These are phyloP conservation scores for Drosophila algonquin DNA, from an alignment of 2,888 invertebrate species.

Conservation along the genomic window DNA sequence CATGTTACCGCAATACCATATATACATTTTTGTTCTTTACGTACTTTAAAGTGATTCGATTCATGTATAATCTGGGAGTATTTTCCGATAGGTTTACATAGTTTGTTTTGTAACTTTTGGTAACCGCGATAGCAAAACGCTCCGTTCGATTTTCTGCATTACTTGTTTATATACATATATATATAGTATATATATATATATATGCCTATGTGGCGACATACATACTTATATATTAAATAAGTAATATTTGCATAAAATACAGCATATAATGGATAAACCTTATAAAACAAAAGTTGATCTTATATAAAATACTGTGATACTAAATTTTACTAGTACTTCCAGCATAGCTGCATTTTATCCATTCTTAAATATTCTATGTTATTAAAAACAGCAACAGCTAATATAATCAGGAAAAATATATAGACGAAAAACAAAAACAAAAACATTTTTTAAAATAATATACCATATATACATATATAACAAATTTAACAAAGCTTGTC, in stretches of 20 bases:
- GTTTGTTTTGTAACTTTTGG: not conserved
- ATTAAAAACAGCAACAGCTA: constrained; percentile 35
- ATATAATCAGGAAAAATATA: constrained; percentile 21
- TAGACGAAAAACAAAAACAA: constrained; percentile 6
- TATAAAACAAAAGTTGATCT: constrained; percentile 81
- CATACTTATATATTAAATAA: constrained; percentile 16
- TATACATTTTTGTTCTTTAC: not conserved
- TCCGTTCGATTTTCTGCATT: constrained; percentile 24
- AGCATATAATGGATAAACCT: constrained; percentile 44
- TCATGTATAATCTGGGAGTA: not conserved
- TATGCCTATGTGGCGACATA: constrained; percentile 18
- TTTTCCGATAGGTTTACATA: constrained; percentile 1
- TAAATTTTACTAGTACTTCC: constrained; percentile 85
- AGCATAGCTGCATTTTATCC: constrained; percentile 85
- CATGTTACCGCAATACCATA: not conserved
- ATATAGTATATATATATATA: constrained; percentile 5
- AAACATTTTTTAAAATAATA: constrained; percentile 21
- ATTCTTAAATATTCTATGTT: constrained; percentile 84
- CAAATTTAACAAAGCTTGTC: constrained; percentile 25
- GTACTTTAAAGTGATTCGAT: not conserved
- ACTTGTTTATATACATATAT: constrained; percentile 24
- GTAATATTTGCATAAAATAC: constrained; percentile 33
- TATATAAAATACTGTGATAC: constrained; percentile 84
- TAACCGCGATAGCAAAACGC: not conserved
- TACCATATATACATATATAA: constrained; percentile 3